A percentile compares a stretch with the other conserved stretches of the same genome.
These are phyloP conservation scores for Spisula solida DNA, from an alignment of 2,888 invertebrate genomes.

Conservation along the genomic window DNA sequence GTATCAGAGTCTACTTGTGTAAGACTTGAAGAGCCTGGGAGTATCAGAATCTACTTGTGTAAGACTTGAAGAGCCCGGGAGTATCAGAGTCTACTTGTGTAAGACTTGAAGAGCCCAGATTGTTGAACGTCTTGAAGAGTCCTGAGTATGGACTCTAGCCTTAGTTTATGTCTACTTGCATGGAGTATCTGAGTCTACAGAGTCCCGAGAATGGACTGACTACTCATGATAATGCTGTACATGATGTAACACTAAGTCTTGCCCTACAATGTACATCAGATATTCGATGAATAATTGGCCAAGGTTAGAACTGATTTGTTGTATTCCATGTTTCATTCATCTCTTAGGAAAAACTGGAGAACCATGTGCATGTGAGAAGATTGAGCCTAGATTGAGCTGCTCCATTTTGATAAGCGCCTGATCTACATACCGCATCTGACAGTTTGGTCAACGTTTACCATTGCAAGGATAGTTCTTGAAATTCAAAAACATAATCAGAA, in stretches of 20 bases:
- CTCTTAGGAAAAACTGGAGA: neutral
- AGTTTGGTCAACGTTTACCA: slow-evolving; percentile 8
- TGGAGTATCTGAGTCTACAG: too few species aligned
- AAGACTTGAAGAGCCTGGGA: too few species aligned
- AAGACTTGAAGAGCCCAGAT: too few species aligned
- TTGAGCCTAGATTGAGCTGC: slow-evolving; percentile 26
- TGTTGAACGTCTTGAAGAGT: too few species aligned
- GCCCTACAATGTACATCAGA: neutral
- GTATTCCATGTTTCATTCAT: slow-evolving; percentile 21
- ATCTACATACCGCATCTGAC: neutral
- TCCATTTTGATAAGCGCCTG: slow-evolving; percentile 15
- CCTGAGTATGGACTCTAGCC: too few species aligned
- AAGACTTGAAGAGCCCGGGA: too few species aligned
- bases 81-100: too few species aligned
- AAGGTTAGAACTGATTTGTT: neutral
- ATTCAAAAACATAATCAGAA: too few species aligned
- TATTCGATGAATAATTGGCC: neutral
- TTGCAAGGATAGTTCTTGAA: neutral
- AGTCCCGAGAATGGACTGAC: too few species aligned
- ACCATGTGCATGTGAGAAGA: slow-evolving; percentile 18
- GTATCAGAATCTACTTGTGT: too few species aligned
- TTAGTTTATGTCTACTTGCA: too few species aligned
- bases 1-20: too few species aligned
- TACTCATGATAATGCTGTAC: neutral
- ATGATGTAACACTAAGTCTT: neutral